phyloP scores from a whole-genome alignment of 2,888 invertebrate genomes.

The Archaeoteleia sp. region DNA sequence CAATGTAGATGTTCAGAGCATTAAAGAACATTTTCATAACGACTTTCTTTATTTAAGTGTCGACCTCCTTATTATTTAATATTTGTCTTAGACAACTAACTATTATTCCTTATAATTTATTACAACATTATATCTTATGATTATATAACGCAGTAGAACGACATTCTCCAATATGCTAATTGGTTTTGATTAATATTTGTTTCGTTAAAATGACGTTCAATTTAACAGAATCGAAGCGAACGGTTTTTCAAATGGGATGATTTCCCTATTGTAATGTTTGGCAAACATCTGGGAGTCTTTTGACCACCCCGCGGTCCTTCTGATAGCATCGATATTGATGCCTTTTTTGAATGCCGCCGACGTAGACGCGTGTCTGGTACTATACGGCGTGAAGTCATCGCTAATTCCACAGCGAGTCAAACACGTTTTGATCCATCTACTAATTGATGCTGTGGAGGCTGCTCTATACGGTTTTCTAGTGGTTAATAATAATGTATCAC shows the following conservation, averaged over 20 bases:
- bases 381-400: constrained; percentile 31
- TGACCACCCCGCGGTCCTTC: constrained; percentile 15
- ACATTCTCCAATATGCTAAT: no score
- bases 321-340: constrained; percentile 5
- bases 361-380: constrained; percentile 36
- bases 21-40: no score
- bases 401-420: constrained; percentile 18
- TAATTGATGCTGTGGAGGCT: constrained; percentile 6
- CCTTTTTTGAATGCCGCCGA: constrained; percentile 22
- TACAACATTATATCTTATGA: no score
- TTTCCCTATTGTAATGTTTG: constrained; percentile 9
- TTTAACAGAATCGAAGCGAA: no score
- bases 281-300: constrained; percentile 8
- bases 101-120: no score
- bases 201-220: no score
- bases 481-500: constrained; percentile 18
- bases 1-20: no score
- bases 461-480: constrained; percentile 18
- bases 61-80: no score
- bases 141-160: no score
- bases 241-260: background rate
- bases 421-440: constrained; percentile 28
- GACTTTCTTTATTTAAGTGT: no score
- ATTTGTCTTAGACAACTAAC: no score
- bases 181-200: no score